Percentiles rank a stretch among this genome's conserved stretches.
These are phyloP conservation scores for Sphaeridia pumilis DNA, from an alignment of 2,888 invertebrate species.

Conservation along the genomic window DNA sequence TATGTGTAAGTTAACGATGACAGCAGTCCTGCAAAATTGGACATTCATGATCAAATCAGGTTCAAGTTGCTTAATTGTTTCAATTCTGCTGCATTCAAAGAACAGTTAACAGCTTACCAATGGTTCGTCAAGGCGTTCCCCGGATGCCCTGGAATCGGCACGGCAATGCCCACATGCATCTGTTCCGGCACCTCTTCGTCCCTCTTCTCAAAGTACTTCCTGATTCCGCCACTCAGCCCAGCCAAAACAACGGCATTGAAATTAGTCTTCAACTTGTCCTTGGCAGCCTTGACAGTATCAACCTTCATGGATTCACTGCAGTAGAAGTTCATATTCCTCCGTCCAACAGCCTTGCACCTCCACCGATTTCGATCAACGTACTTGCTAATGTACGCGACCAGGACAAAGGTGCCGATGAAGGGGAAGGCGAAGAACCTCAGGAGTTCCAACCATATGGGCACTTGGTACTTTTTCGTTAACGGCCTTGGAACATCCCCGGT, in stretches of 20 bases:
- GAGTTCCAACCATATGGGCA: neutral
- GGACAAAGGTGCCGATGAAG: conserved; percentile 9
- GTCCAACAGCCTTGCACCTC: neutral
- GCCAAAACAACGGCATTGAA: conserved; percentile 10
- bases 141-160: conserved; percentile 14
- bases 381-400: conserved; percentile 1
- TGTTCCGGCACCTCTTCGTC: neutral
- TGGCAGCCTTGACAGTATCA: conserved; percentile 5
- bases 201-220: neutral
- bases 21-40: conserved; percentile 11
- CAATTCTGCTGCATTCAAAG: neutral
- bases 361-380: conserved; percentile 7
- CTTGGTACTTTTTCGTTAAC: neutral
- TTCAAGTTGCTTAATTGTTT: neutral
- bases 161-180: conserved; percentile 11
- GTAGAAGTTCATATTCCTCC: conserved; percentile 5
- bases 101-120: conserved; percentile 5
- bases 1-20: conserved; percentile 2
- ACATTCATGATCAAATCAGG: neutral
- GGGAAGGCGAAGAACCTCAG: conserved; percentile 3
- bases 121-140: conserved; percentile 12
- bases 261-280: conserved; percentile 2
- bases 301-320: conserved; percentile 6
- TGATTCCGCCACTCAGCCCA: conserved; percentile 8
- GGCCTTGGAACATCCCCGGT: conserved; percentile 8